A percentile compares a stretch with the other conserved stretches of the same genome.
These are phyloP conservation scores for Spongilla lacustris DNA, from an alignment of 37 sponge, comb jelly and placozoan species.

Conservation along the genomic window DNA sequence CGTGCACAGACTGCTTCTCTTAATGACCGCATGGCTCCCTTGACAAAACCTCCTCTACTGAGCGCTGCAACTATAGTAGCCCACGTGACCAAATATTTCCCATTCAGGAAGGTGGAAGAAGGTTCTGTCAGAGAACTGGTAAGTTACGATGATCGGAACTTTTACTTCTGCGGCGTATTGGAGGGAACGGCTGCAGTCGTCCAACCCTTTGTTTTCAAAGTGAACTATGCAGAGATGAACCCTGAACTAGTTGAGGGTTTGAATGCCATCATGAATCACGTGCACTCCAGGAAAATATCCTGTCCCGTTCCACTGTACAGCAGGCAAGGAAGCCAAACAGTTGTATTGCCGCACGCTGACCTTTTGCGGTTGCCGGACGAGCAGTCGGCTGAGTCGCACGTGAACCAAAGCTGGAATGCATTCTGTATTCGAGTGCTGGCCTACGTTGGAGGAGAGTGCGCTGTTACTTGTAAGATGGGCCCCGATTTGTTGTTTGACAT, in stretches of 20 bases:
- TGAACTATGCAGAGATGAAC: not conserved
- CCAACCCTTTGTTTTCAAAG: conserved; percentile 20
- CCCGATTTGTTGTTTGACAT: conserved; percentile 10
- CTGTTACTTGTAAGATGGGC: not conserved
- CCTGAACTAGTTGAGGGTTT: not conserved
- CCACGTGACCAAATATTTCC: conserved; percentile 15
- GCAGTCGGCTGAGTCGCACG: not conserved
- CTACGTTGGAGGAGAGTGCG: conserved; percentile 14
- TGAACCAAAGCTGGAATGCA: not conserved
- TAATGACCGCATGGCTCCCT: not conserved
- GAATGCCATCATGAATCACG: conserved; percentile 53
- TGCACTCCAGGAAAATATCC: conserved; percentile 30
- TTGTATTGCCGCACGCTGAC: not conserved
- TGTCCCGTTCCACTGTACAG: not conserved
- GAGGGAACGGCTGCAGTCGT: not conserved
- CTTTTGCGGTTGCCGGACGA: not conserved
- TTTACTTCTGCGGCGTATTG: conserved; percentile 36
- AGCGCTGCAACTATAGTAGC: not conserved
- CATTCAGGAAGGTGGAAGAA: conserved; percentile 28
- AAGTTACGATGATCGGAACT: conserved; percentile 66
- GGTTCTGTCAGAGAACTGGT: conserved; percentile 23
- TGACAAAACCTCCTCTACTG: conserved; percentile 28
- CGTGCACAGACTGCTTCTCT: not conserved
- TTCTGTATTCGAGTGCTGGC: conserved; percentile 24
- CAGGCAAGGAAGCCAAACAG: conserved; percentile 1